Percentiles rank a stretch among this genome's conserved stretches.
phyloP scores from a whole-genome alignment of 2,888 invertebrate genomes.

The Nowickia ferox region DNA sequence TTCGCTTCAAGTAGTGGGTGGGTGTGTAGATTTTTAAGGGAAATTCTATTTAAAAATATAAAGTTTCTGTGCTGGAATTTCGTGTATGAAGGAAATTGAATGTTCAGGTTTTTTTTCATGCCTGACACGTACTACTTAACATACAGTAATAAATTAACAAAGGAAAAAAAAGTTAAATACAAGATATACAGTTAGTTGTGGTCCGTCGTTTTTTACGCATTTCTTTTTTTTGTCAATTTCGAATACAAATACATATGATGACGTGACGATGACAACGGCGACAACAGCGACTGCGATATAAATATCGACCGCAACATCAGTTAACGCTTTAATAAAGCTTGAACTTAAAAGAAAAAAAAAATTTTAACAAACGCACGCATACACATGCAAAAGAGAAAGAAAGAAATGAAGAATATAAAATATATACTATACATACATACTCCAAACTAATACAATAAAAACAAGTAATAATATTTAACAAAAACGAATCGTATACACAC shows the following conservation, averaged over 20 bases:
- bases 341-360: slow-evolving; percentile 50
- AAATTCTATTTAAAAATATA: slow-evolving; percentile 33
- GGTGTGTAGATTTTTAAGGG: neutral
- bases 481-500: no score
- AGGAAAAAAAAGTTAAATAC: slow-evolving; percentile 41
- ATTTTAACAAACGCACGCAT: neutral
- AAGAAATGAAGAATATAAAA: slow-evolving; percentile 60
- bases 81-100: slow-evolving; percentile 30
- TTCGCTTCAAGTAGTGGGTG: neutral
- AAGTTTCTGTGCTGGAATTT: slow-evolving; percentile 29
- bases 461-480: neutral
- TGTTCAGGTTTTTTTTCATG: slow-evolving; percentile 43
- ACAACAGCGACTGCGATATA: slow-evolving; percentile 3
- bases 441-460: slow-evolving; percentile 30
- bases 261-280: slow-evolving; percentile 45
- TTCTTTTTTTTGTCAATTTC: slow-evolving; percentile 41
- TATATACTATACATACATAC: slow-evolving; percentile 23
- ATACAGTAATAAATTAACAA: slow-evolving; percentile 17
- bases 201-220: slow-evolving; percentile 52
- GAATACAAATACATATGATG: slow-evolving; percentile 24
- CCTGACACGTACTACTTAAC: slow-evolving; percentile 55
- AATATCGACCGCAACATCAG: slow-evolving; percentile 18
- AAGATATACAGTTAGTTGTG: slow-evolving; percentile 58
- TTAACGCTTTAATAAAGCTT: slow-evolving; percentile 23
- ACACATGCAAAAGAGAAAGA: slow-evolving; percentile 26